Evolutionary conservation across 2,888 invertebrate genomes (phyloP).

Genomic region (Mythimna ferrago): DNA sequence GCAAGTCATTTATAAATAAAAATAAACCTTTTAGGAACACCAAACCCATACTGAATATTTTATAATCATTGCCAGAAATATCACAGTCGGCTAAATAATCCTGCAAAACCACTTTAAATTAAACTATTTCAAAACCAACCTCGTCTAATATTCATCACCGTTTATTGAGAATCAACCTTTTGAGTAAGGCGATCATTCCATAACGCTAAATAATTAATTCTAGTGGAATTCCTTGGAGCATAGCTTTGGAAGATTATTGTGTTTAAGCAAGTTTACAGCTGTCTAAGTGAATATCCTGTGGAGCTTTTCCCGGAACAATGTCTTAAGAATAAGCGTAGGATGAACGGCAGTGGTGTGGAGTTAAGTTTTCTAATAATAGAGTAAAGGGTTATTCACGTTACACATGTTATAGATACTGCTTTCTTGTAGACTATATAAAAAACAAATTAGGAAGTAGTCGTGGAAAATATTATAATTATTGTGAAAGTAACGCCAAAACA

Average conservation of each 20-base stretch:
- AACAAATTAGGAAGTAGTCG: too few species aligned
- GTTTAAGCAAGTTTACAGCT: conserved; percentile 26
- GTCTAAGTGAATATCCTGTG: conserved; percentile 4
- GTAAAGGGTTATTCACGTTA: not conserved
- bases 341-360: too few species aligned
- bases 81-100: not conserved
- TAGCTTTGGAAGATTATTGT: conserved; percentile 44
- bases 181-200: conserved; percentile 28
- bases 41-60: not conserved
- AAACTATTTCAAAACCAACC: conserved; percentile 38
- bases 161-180: conserved; percentile 44
- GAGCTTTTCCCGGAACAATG: not conserved
- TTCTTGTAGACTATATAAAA: too few species aligned
- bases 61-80: not conserved
- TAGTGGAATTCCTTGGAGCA: conserved; percentile 31
- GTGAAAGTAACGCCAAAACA: too few species aligned
- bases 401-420: too few species aligned
- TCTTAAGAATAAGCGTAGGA: not conserved
- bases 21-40: not conserved
- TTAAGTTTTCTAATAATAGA: not conserved
- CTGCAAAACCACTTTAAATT: conserved; percentile 9
- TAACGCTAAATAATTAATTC: conserved; percentile 32
- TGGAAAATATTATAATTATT: too few species aligned
- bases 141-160: conserved; percentile 33
- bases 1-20: not conserved